phyloP scores from a whole-genome alignment of 1,140 invertebrate species.

The Ceratina australensis region DNA sequence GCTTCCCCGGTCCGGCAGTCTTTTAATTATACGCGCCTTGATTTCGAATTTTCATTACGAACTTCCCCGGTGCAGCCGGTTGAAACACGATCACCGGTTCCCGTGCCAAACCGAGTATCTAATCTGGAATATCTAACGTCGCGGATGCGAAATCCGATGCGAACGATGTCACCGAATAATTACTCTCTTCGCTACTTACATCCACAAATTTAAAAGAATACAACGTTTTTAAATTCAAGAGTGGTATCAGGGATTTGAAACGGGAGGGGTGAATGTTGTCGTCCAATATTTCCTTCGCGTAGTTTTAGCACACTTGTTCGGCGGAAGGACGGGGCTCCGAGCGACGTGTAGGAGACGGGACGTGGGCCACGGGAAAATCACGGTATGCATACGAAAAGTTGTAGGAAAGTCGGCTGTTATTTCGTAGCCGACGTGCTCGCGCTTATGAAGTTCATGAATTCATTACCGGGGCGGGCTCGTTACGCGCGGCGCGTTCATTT shows the following conservation, averaged over 20 bases:
- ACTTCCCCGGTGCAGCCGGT: not conserved
- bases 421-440: conserved; percentile 37
- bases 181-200: no score
- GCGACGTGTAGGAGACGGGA: not conserved
- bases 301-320: not conserved
- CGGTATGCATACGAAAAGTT: conserved; percentile 59
- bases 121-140: no score
- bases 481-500: conserved; percentile 53
- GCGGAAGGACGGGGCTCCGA: no score
- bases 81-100: not conserved
- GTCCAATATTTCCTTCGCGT: not conserved
- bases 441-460: conserved; percentile 61
- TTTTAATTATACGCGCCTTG: conserved; percentile 50
- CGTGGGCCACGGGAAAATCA: conserved; percentile 7
- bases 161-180: no score
- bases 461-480: conserved; percentile 49
- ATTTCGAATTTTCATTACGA: conserved; percentile 41
- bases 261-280: not conserved
- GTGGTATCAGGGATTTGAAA: no score
- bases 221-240: no score
- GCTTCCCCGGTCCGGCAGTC: conserved; percentile 4
- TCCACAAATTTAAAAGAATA: no score
- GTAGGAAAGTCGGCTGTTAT: conserved; percentile 49
- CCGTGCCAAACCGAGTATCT: no score
- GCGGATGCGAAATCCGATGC: no score